Evolutionary conservation across 2,888 invertebrate genomes (phyloP).

Genomic region (Selenia dentaria): DNA sequence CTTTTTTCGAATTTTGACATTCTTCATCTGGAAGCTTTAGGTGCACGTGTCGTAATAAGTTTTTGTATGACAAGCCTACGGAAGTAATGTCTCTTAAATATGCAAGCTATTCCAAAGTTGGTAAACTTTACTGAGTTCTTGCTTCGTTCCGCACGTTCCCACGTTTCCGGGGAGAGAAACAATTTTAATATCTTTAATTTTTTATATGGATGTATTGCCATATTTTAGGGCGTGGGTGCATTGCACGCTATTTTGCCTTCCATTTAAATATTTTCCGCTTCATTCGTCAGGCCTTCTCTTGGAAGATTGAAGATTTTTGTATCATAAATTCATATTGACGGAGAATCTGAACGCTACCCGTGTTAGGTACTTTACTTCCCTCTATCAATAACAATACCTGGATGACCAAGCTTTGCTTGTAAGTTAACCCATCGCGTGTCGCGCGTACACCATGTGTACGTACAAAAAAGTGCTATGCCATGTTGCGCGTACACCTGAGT

Average conservation of each 20-base stretch:
- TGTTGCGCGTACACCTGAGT: too few relatives aligned
- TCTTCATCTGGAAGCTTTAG: too few relatives aligned
- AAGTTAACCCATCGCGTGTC: too few relatives aligned
- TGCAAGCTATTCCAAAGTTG: constrained; percentile 56
- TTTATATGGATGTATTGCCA: constrained; percentile 61
- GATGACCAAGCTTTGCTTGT: too few relatives aligned
- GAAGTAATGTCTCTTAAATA: constrained; percentile 44
- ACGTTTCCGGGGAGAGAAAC: constrained; percentile 60
- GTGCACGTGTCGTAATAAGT: not conserved
- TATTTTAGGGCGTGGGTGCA: constrained; percentile 70
- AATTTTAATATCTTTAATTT: constrained; percentile 68
- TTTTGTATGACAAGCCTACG: constrained; percentile 26
- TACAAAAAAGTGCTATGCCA: too few relatives aligned
- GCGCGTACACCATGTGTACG: too few relatives aligned
- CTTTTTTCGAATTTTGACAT: too few relatives aligned
- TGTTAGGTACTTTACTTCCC: too few relatives aligned
- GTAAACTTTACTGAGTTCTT: constrained; percentile 59
- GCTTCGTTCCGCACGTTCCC: constrained; percentile 65
- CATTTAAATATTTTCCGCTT: constrained; percentile 82
- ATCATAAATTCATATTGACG: too few relatives aligned
- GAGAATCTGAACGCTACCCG: too few relatives aligned
- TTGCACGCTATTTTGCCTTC: constrained; percentile 77
- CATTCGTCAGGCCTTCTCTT: constrained; percentile 79
- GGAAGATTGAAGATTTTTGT: constrained; percentile 68
- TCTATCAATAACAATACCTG: too few relatives aligned